Evolutionary conservation across 2,797 vertebrate species (phyloP).

Genomic region (Catharus ustulatus): DNA sequence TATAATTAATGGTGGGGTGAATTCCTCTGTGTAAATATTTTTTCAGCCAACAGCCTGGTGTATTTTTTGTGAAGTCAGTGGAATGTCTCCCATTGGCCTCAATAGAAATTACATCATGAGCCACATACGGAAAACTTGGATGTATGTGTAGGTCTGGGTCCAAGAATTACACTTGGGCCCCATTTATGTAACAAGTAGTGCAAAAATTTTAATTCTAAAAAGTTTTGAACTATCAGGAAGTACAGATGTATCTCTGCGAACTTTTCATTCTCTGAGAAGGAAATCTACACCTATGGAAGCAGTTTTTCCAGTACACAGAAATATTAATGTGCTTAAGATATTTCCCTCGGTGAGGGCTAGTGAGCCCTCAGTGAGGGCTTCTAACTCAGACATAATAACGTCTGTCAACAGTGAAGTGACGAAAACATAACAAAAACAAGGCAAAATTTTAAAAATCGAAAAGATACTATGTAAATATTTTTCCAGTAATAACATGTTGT

Average conservation of each 20-base stretch:
- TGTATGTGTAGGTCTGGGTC: neutral
- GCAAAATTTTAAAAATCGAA: neutral
- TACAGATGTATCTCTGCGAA: neutral
- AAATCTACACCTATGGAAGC: neutral
- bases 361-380: too few relatives aligned
- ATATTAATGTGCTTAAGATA: neutral
- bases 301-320: neutral
- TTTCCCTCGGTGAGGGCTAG: too few relatives aligned
- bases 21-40: conserved; percentile 16
- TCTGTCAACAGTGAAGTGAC: neutral
- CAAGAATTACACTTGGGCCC: neutral
- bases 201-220: conserved; percentile 7
- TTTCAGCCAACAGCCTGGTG: neutral
- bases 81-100: conserved; percentile 8
- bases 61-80: neutral
- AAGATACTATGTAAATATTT: neutral
- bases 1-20: neutral
- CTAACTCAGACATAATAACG: neutral
- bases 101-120: neutral
- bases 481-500: fast-evolving
- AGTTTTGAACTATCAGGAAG: neutral
- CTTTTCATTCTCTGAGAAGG: neutral
- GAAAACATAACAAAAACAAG: neutral
- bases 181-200: neutral
- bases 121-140: neutral